Percentiles rank a stretch among this genome's conserved stretches.
Evolutionary conservation across 2,888 invertebrate species (phyloP).

Genomic region (Ellobium chinense): DNA sequence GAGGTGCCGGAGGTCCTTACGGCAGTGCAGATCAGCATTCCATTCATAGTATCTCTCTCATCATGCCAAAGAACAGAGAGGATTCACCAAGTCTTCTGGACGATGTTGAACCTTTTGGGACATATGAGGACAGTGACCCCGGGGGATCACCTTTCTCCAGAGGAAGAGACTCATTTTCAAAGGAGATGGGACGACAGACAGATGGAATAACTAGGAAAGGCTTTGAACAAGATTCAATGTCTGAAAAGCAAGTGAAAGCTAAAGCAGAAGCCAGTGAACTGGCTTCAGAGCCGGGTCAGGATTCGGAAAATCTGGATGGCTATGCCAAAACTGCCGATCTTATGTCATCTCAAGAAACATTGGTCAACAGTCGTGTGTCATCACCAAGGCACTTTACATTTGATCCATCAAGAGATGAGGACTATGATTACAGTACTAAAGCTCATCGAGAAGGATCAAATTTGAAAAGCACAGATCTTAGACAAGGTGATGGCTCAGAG

Average conservation of each 20-base stretch:
- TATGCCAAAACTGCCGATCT: not conserved
- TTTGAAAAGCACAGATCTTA: not conserved
- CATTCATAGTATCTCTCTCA: slow-evolving; percentile 57
- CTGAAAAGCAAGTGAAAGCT: not conserved
- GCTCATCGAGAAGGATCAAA: not conserved
- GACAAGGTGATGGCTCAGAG: not conserved
- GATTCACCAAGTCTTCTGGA: slow-evolving; percentile 24
- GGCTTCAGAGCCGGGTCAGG: not conserved
- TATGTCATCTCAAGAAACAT: not conserved
- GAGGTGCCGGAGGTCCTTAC: slow-evolving; percentile 9
- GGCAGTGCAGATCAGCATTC: slow-evolving; percentile 53
- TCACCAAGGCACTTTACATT: not conserved
- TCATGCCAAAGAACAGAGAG: slow-evolving; percentile 21
- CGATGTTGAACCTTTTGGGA: slow-evolving; percentile 11
- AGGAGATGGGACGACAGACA: not conserved
- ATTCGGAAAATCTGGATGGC: not conserved
- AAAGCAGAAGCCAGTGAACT: not conserved
- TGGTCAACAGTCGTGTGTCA: not conserved
- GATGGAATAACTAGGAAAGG: not conserved
- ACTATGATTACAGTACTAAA: too few relatives aligned
- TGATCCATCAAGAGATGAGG: not conserved
- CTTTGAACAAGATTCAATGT: not conserved
- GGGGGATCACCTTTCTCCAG: not conserved
- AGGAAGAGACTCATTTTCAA: not conserved
- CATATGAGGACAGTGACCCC: not conserved